Conservation (phyloP, 2,113 vertebrate species). For the Microcebus murinus region DNA sequence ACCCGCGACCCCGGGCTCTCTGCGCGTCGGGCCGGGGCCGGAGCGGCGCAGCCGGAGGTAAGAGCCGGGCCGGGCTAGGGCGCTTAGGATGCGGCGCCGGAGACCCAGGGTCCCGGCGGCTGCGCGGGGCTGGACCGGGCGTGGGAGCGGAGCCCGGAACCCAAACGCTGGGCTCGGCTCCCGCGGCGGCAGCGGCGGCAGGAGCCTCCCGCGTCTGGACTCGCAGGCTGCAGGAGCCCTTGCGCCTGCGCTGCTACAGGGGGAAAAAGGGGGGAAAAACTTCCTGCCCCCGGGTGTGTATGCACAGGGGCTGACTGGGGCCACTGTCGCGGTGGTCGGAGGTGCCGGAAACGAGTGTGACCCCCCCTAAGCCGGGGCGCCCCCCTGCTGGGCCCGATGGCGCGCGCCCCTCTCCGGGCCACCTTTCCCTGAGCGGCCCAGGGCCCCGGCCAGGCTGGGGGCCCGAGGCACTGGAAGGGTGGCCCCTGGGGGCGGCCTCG, state of each 20-base stretch:
- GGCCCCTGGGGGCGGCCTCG: neutral
- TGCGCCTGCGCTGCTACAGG: constrained; percentile 72
- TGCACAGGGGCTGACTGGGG: neutral
- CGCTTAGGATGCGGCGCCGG: constrained; percentile 3
- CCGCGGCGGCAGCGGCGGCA: constrained; percentile 7
- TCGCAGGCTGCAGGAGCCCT: constrained; percentile 67
- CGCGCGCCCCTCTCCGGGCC: constrained; percentile 47
- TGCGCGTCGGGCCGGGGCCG: constrained; percentile 67
- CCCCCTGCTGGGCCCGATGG: constrained; percentile 40
- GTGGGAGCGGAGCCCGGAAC: constrained; percentile 32
- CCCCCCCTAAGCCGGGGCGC: neutral
- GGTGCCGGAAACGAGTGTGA: neutral
- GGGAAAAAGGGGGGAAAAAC: constrained; percentile 57
- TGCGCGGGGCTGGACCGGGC: constrained; percentile 15
- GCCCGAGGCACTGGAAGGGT: neutral
- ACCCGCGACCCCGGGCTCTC: constrained; percentile 52
- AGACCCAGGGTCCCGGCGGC: constrained; percentile 14
- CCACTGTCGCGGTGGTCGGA: neutral
- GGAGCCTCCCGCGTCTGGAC: constrained; percentile 75
- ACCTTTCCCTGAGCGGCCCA: constrained; percentile 55
- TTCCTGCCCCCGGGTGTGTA: constrained; percentile 69
- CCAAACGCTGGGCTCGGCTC: constrained; percentile 49
- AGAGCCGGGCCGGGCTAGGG: constrained; percentile 27
- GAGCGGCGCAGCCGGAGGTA: constrained; percentile 73
- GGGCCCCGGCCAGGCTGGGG: constrained; percentile 58